Conservation (phyloP, 2,888 invertebrate species). For the Papilio elwesi region DNA sequence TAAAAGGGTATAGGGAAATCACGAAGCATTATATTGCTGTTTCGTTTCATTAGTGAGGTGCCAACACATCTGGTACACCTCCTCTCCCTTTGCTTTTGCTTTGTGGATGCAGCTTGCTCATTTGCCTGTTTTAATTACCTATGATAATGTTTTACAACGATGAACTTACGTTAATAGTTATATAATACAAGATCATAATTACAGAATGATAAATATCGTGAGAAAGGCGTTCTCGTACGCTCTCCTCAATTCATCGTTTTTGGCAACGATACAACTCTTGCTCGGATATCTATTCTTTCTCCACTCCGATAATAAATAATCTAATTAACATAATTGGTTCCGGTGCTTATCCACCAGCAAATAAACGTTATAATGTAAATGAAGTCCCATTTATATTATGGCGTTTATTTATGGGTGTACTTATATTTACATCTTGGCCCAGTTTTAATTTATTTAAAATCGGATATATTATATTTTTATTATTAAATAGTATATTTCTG, state of each 20-base stretch:
- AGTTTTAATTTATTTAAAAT: not conserved
- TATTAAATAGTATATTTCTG: not conserved
- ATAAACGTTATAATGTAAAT: not conserved
- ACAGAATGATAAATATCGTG: not conserved
- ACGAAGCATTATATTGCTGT: too few species aligned
- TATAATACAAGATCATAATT: too few species aligned
- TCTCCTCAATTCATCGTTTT: constrained; percentile 7
- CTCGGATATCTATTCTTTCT: not conserved
- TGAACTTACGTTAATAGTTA: too few species aligned
- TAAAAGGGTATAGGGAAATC: too few species aligned
- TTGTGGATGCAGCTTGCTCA: too few species aligned
- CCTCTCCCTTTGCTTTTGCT: too few species aligned
- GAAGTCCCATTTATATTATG: not conserved
- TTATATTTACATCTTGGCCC: too few species aligned
- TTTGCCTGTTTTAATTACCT: too few species aligned
- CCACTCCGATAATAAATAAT: constrained; percentile 10
- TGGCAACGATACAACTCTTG: constrained; percentile 6
- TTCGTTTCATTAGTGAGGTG: too few species aligned
- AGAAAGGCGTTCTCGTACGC: not conserved
- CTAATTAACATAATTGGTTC: constrained; percentile 16
- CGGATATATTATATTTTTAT: not conserved
- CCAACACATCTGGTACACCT: too few species aligned
- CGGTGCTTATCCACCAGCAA: not conserved
- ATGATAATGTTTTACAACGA: too few species aligned
- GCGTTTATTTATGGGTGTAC: not conserved